Conservation (phyloP, 2,888 invertebrate genomes). For the Temnothorax ravouxi region DNA sequence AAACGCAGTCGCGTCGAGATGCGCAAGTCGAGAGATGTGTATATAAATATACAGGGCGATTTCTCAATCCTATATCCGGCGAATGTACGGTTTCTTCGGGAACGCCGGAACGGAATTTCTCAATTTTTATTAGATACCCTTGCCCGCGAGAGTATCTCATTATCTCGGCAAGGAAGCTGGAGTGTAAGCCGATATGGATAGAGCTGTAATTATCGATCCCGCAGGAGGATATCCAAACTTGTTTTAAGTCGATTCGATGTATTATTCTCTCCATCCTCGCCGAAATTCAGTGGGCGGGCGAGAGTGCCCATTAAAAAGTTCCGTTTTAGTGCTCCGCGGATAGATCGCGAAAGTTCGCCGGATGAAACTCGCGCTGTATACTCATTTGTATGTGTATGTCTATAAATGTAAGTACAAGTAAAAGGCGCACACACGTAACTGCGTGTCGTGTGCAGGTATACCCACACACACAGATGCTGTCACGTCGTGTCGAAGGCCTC, state of each 20-base stretch:
- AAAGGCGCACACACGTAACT: constrained; percentile 44
- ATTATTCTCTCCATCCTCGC: background rate
- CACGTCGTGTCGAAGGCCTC: background rate
- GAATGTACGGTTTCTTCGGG: background rate
- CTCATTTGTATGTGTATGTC: constrained; percentile 61
- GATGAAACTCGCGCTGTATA: constrained; percentile 37
- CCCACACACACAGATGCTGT: constrained; percentile 33
- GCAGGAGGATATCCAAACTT: background rate
- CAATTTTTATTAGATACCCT: background rate
- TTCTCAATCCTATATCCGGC: constrained; percentile 21
- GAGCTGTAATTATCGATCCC: constrained; percentile 18
- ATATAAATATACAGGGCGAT: constrained; percentile 52
- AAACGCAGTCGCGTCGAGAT: constrained; percentile 37
- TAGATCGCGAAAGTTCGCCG: constrained; percentile 28
- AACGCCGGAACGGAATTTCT: background rate
- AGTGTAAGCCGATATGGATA: background rate
- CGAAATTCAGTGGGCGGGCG: constrained; percentile 10
- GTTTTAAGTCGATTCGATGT: constrained; percentile 5
- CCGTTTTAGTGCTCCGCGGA: constrained; percentile 24
- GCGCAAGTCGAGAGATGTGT: constrained; percentile 52
- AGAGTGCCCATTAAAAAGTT: constrained; percentile 25
- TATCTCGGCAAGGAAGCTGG: background rate
- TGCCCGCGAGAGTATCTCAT: background rate
- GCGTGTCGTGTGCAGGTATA: constrained; percentile 37
- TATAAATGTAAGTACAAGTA: constrained; percentile 65